These are phyloP conservation scores for Limonius californicus DNA, from an alignment of 1,140 invertebrate genomes.

Conservation along the genomic window DNA sequence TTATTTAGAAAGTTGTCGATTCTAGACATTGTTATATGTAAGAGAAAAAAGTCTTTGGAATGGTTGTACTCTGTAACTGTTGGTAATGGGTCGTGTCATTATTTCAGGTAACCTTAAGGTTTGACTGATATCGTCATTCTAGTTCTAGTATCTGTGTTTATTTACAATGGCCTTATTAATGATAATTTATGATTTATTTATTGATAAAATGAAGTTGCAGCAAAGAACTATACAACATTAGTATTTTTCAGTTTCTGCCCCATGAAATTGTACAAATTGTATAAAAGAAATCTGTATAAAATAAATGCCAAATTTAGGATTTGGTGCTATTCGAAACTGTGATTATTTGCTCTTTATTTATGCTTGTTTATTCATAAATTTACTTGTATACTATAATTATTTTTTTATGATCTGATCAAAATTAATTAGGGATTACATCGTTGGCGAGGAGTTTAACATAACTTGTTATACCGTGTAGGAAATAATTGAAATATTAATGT, in stretches of 20 bases:
- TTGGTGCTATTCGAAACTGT: constrained; percentile 48
- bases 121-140: not conserved
- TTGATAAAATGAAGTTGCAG: not conserved
- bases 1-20: not conserved
- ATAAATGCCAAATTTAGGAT: constrained; percentile 40
- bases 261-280: constrained; percentile 9
- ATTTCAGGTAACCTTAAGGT: not conserved
- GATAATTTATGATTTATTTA: not conserved
- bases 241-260: not conserved
- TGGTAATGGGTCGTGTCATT: not conserved
- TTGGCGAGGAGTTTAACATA: not conserved
- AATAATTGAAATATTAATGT: not conserved
- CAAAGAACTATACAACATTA: not conserved
- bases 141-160: not conserved
- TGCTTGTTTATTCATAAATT: constrained; percentile 16
- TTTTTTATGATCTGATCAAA: constrained; percentile 7
- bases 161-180: constrained; percentile 1
- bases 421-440: not conserved
- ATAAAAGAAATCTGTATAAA: constrained; percentile 12
- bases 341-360: constrained; percentile 37
- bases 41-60: not conserved
- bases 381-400: constrained; percentile 11
- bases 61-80: not conserved
- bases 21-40: not conserved
- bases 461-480: not conserved